A percentile compares a stretch with the other conserved stretches of the same genome.
Conservation (phyloP, 2,888 invertebrate species). For the Neocrepidodera transversa region DNA sequence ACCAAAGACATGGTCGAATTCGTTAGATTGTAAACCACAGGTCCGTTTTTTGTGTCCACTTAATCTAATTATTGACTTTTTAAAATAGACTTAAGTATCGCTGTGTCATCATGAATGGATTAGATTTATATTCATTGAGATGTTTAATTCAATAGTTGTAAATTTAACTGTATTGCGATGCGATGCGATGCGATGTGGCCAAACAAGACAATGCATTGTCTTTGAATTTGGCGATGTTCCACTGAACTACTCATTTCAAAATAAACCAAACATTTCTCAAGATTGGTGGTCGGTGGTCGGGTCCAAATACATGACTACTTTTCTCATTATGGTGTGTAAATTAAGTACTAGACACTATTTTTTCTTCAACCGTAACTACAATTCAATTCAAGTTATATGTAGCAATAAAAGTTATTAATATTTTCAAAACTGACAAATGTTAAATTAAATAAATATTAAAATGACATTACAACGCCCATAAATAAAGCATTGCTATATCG, state of each 20-base stretch:
- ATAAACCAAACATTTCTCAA: constrained; percentile 18
- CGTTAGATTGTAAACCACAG: constrained; percentile 16
- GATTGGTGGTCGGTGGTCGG: constrained; percentile 15
- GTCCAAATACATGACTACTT: no score
- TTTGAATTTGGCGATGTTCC: constrained; percentile 9
- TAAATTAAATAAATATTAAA: no score
- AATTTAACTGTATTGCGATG: constrained; percentile 22
- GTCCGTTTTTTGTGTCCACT: constrained; percentile 10
- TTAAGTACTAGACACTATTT: no score
- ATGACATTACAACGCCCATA: no score
- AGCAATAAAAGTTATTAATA: no score
- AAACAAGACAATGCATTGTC: constrained; percentile 17
- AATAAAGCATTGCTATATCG: no score
- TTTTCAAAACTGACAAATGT: no score
- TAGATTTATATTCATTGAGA: constrained; percentile 6
- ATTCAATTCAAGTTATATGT: no score
- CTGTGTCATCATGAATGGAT: constrained; percentile 16
- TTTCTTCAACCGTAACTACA: no score
- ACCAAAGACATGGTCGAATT: not conserved
- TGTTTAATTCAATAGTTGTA: constrained; percentile 22
- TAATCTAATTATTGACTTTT: constrained; percentile 20
- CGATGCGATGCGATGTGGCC: no score
- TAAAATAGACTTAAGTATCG: constrained; percentile 6
- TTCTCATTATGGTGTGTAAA: no score
- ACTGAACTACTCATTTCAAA: constrained; percentile 15